phyloP scores from a whole-genome alignment of 2,113 vertebrate species.

The Sula dactylatra region DNA sequence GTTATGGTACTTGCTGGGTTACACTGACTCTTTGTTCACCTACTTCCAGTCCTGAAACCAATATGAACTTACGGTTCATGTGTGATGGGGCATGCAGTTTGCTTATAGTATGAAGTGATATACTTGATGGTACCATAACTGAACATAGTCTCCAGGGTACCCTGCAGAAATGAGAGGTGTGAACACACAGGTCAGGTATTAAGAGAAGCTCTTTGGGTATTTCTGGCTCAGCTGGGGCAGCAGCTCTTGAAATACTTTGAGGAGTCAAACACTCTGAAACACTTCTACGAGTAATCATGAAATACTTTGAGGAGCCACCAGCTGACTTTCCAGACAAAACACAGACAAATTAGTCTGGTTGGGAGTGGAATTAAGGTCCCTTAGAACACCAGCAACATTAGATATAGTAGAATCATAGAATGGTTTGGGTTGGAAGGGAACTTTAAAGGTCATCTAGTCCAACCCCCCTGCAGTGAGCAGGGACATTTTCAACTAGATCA shows the following conservation, averaged over 20 bases:
- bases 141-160: not conserved
- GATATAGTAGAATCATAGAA: no score
- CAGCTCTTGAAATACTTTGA: not conserved
- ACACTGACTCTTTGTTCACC: not conserved
- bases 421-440: no score
- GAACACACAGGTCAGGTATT: not conserved
- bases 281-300: not conserved
- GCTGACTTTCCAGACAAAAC: not conserved
- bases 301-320: not conserved
- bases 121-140: not conserved
- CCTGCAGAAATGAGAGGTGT: not conserved
- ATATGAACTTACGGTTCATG: fast-evolving
- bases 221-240: not conserved
- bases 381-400: not conserved
- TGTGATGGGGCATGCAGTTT: not conserved
- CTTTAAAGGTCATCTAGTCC: no score
- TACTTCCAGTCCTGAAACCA: not conserved
- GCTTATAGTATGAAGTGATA: no score
- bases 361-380: not conserved
- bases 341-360: not conserved
- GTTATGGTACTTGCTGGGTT: not conserved
- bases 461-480: no score
- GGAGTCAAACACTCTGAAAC: not conserved
- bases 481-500: no score
- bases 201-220: not conserved